Evolutionary conservation across 2,888 invertebrate genomes (phyloP).

Genomic region (Herminia tarsipennalis): DNA sequence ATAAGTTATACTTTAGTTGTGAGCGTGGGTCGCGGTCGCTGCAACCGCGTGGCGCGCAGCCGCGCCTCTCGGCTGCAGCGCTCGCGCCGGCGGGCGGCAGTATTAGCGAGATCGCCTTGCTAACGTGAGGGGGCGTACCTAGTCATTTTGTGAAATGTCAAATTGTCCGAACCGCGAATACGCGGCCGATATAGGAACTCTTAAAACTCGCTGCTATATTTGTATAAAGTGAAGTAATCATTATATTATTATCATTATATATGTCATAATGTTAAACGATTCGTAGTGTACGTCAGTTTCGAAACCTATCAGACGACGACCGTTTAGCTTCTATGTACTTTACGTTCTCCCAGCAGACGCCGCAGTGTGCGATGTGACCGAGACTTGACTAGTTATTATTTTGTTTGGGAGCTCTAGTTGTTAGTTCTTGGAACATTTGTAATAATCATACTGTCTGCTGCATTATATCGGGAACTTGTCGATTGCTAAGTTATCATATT

Average conservation of each 20-base stretch:
- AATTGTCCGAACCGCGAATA: slow-evolving; percentile 80
- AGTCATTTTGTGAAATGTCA: slow-evolving; percentile 86
- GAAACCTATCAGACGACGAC: slow-evolving; percentile 80
- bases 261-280: slow-evolving; percentile 81
- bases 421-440: slow-evolving; percentile 22
- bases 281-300: slow-evolving; percentile 82
- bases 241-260: slow-evolving; percentile 82
- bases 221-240: slow-evolving; percentile 88
- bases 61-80: slow-evolving; percentile 29
- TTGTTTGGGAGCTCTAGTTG: slow-evolving; percentile 18
- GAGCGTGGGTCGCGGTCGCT: slow-evolving; percentile 35
- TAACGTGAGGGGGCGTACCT: slow-evolving; percentile 74
- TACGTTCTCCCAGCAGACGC: slow-evolving; percentile 23
- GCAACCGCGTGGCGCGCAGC: slow-evolving; percentile 17
- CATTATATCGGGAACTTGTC: slow-evolving; percentile 19
- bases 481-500: slow-evolving; percentile 28
- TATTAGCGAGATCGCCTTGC: slow-evolving; percentile 67
- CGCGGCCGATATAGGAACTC: slow-evolving; percentile 89
- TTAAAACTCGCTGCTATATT: slow-evolving; percentile 91
- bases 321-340: slow-evolving; percentile 36
- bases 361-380: slow-evolving; percentile 30
- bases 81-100: slow-evolving; percentile 54
- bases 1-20: slow-evolving; percentile 61
- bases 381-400: slow-evolving; percentile 21
- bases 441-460: slow-evolving; percentile 26